A percentile compares a stretch with the other conserved stretches of the same genome.
These are phyloP conservation scores for Glaucidium brasilianum DNA, from an alignment of 2,113 vertebrate genomes.

Conservation along the genomic window DNA sequence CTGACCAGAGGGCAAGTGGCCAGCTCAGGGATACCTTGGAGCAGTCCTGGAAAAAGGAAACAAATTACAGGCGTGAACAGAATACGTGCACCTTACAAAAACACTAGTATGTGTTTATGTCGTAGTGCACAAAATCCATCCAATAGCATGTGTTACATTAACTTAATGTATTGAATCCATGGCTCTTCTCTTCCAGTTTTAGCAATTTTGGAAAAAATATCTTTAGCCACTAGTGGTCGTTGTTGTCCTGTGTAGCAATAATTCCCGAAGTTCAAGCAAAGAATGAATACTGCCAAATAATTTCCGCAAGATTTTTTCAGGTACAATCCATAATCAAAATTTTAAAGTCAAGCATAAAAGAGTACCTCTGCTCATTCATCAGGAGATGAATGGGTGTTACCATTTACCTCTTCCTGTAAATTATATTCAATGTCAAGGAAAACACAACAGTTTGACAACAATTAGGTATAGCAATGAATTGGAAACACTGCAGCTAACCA, in stretches of 20 bases:
- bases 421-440: neutral
- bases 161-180: rapidly evolving
- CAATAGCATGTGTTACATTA: neutral
- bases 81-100: neutral
- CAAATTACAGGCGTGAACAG: neutral
- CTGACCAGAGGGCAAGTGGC: neutral
- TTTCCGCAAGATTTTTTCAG: neutral
- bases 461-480: neutral
- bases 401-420: neutral
- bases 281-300: neutral
- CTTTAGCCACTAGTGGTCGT: constrained; percentile 71
- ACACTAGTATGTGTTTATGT: neutral
- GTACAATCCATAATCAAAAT: neutral
- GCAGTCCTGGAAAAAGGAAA: neutral
- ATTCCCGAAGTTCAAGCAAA: neutral
- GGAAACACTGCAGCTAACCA: neutral
- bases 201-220: neutral
- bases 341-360: neutral
- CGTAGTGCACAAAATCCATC: neutral
- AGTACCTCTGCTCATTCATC: neutral
- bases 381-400: neutral
- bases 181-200: neutral
- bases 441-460: constrained; percentile 1
- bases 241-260: constrained; percentile 51
- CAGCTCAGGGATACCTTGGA: neutral